Percentiles rank a stretch among this genome's conserved stretches.
phyloP scores from a whole-genome alignment of 2,797 vertebrate species.

The Falco berigora region DNA sequence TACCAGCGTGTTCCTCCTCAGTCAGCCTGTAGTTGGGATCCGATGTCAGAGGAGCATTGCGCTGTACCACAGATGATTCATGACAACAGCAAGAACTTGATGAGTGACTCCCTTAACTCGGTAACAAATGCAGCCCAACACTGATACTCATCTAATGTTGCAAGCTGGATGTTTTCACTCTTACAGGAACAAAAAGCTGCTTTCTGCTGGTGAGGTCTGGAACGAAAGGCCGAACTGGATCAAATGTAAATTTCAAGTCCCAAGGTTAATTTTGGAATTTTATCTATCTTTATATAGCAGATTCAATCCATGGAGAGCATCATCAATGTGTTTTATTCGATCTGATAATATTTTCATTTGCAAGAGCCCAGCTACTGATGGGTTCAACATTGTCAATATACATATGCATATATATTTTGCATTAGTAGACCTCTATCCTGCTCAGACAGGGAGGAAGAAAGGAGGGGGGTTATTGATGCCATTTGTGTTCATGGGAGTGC shows the following conservation, averaged over 20 bases:
- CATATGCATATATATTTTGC: background rate
- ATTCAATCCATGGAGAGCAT: background rate
- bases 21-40: background rate
- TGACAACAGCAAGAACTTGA: background rate
- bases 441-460: background rate
- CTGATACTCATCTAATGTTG: background rate
- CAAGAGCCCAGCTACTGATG: background rate
- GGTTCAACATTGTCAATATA: background rate
- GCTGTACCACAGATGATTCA: background rate
- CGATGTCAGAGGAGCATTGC: background rate
- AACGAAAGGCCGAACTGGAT: background rate
- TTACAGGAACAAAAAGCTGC: background rate
- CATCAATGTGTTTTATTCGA: background rate
- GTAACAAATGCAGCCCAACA: background rate
- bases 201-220: background rate
- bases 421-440: background rate
- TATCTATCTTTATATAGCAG: background rate
- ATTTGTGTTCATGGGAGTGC: background rate
- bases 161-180: background rate
- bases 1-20: background rate
- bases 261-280: background rate
- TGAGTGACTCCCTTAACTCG: background rate
- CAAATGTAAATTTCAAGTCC: background rate
- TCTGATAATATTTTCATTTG: background rate
- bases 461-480: background rate